These are phyloP conservation scores for Sparidentex hasta DNA, from an alignment of 2,797 vertebrate genomes.

Conservation along the genomic window DNA sequence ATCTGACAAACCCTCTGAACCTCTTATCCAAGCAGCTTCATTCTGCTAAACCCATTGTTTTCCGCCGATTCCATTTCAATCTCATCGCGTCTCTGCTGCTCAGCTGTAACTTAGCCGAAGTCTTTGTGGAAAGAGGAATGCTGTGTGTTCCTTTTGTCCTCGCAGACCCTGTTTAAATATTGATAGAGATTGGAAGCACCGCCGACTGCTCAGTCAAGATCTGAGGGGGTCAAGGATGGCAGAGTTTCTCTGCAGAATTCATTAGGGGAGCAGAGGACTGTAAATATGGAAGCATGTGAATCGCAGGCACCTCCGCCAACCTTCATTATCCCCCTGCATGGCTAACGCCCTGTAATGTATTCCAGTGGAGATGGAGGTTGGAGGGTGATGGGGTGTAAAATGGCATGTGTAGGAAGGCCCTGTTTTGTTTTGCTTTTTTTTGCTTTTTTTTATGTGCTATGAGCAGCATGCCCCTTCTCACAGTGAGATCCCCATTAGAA, in stretches of 20 bases:
- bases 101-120: constrained; percentile 73
- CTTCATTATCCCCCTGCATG: constrained; percentile 75
- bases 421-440: constrained; percentile 51
- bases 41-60: constrained; percentile 71
- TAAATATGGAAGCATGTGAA: constrained; percentile 72
- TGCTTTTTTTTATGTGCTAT: constrained; percentile 32
- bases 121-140: constrained; percentile 47
- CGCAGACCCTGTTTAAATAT: constrained; percentile 83
- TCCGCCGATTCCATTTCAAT: constrained; percentile 67
- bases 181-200: constrained; percentile 79
- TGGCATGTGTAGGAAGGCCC: constrained; percentile 77
- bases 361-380: constrained; percentile 76
- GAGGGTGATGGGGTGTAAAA: constrained; percentile 85
- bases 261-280: constrained; percentile 69
- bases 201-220: constrained; percentile 72
- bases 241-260: constrained; percentile 73
- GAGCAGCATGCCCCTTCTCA: constrained; percentile 64
- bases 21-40: constrained; percentile 50
- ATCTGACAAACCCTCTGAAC: constrained; percentile 51
- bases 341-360: constrained; percentile 80
- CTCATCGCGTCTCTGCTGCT: constrained; percentile 58
- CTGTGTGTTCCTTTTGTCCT: constrained; percentile 71
- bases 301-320: constrained; percentile 56
- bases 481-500: constrained; percentile 81
- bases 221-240: constrained; percentile 76